These are phyloP conservation scores for Pachydiplax longipennis DNA, from an alignment of 2,888 invertebrate species.

Conservation along the genomic window DNA sequence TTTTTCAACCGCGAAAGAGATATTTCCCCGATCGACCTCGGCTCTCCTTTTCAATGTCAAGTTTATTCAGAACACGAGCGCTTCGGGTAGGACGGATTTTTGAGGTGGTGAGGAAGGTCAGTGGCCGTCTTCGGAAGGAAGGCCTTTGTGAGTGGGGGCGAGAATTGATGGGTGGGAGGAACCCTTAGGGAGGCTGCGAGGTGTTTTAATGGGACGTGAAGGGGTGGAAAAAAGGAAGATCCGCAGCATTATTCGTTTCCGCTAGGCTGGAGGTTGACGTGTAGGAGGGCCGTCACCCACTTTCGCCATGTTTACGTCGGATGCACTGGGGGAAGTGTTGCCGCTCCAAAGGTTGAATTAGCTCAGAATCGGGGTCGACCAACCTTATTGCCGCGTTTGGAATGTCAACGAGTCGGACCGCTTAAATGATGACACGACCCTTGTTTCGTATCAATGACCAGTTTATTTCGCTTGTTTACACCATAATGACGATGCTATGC, in stretches of 20 bases:
- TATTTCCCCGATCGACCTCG: neutral
- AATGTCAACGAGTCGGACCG: too few species aligned
- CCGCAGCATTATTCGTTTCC: neutral
- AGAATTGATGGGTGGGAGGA: neutral
- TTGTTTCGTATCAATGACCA: too few species aligned
- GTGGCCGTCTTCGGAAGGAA: neutral
- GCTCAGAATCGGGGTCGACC: too few species aligned
- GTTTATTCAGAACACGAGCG: constrained; percentile 38
- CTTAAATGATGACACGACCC: too few species aligned
- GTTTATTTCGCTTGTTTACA: too few species aligned
- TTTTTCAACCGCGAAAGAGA: neutral
- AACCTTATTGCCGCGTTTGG: too few species aligned
- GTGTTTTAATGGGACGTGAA: neutral
- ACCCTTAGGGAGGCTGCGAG: neutral
- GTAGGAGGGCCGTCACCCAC: neutral
- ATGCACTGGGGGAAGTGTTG: neutral
- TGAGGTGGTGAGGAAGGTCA: neutral
- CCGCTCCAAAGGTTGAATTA: too few species aligned
- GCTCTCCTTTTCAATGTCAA: constrained; percentile 37
- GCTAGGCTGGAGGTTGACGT: neutral
- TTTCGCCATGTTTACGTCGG: neutral
- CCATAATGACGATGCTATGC: too few species aligned
- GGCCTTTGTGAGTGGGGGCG: neutral
- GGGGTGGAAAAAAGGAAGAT: neutral
- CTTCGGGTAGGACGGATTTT: neutral